Percentiles rank a stretch among this genome's conserved stretches.
These are phyloP conservation scores for Riptortus pedestris DNA, from an alignment of 1,140 invertebrate species.

Conservation along the genomic window DNA sequence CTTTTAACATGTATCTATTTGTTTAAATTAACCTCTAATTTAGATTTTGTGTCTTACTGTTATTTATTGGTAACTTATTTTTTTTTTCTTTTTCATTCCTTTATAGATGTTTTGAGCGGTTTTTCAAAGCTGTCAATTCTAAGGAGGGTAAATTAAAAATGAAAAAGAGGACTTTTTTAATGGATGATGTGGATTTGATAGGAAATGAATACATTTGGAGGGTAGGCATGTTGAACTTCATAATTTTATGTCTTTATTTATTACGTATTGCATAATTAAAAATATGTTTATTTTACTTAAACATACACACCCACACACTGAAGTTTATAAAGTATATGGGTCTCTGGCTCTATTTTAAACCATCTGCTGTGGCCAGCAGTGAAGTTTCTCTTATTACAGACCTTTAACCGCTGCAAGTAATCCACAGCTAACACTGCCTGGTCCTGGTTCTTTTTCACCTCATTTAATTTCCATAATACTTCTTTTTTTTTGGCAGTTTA, in stretches of 20 bases:
- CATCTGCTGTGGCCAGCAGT: too few species aligned
- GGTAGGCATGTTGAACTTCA: conserved; percentile 42
- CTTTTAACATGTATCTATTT: conserved; percentile 6
- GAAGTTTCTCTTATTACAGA: too few species aligned
- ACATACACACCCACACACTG: neutral
- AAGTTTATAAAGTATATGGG: too few species aligned
- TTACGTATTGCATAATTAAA: too few species aligned
- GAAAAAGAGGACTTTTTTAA: conserved; percentile 70
- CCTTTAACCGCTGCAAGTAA: too few species aligned
- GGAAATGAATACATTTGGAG: conserved; percentile 95
- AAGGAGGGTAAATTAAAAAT: conserved; percentile 87
- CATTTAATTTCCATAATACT: too few species aligned
- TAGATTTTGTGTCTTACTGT: neutral
- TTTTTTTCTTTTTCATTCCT: neutral
- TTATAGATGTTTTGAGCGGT: conserved; percentile 72
- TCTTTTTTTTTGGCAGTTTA: too few species aligned
- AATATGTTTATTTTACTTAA: too few species aligned
- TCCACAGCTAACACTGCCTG: too few species aligned
- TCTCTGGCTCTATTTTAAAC: too few species aligned
- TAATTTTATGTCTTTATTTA: neutral
- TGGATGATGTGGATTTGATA: conserved; percentile 81
- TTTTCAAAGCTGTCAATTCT: conserved; percentile 93
- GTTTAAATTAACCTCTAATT: too few species aligned
- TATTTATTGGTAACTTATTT: neutral
- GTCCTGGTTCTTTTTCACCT: too few species aligned